Evolutionary conservation across 2,888 invertebrate genomes (phyloP).

Genomic region (Morpho helenor): DNA sequence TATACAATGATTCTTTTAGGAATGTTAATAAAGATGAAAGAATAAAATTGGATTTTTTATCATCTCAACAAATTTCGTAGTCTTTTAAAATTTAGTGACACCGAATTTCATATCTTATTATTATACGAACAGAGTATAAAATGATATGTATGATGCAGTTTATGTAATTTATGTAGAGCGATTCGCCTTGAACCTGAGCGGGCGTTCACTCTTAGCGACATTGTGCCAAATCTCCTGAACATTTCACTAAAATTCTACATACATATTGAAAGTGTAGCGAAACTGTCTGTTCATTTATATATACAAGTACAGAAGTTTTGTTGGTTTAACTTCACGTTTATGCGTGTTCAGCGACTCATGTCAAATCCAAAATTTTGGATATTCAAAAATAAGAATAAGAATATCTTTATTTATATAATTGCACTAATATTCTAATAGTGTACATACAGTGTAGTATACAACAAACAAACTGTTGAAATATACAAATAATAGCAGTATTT

Average conservation of each 20-base stretch:
- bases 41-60: conserved; percentile 7
- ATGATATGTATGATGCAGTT: conserved; percentile 11
- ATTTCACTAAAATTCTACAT: not conserved
- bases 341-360: too few relatives aligned
- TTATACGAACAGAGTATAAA: conserved; percentile 6
- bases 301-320: too few relatives aligned
- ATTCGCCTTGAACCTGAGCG: conserved; percentile 28
- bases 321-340: too few relatives aligned
- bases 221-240: conserved; percentile 27
- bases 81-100: conserved; percentile 4
- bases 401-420: too few relatives aligned
- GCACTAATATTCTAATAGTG: too few relatives aligned
- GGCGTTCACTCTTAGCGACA: conserved; percentile 40
- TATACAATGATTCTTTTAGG: not conserved
- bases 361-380: too few relatives aligned
- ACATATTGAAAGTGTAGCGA: not conserved
- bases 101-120: conserved; percentile 6
- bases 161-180: conserved; percentile 17
- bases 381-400: too few relatives aligned
- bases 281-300: not conserved
- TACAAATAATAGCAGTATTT: too few relatives aligned
- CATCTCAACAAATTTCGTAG: conserved; percentile 2
- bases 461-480: too few relatives aligned
- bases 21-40: conserved; percentile 15
- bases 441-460: too few relatives aligned